phyloP scores from a whole-genome alignment of 2,113 vertebrate genomes.

The Lonchura striata region DNA sequence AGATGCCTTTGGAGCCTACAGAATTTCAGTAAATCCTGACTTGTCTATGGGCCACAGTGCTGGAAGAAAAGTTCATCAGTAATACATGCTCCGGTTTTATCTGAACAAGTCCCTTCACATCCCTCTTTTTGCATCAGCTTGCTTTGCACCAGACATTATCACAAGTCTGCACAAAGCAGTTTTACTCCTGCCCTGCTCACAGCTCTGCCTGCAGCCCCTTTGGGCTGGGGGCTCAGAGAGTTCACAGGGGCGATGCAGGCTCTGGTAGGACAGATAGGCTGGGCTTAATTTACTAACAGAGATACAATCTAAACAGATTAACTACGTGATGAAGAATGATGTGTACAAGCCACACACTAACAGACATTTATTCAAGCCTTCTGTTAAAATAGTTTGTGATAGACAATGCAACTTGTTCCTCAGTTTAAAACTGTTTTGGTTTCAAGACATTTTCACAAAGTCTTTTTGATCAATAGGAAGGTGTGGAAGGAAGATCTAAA shows the following conservation, averaged over 20 bases:
- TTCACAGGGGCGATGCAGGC: background rate
- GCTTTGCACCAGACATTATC: background rate
- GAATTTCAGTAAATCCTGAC: background rate
- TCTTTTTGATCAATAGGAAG: background rate
- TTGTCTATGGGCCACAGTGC: background rate
- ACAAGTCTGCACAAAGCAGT: background rate
- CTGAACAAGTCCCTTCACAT: background rate
- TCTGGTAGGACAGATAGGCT: background rate
- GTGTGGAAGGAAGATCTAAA: too few species aligned
- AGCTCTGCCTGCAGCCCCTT: background rate
- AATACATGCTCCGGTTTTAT: background rate
- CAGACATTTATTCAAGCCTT: background rate
- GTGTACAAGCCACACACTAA: background rate
- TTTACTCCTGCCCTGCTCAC: fast-evolving
- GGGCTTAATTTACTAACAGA: background rate
- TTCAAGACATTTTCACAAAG: background rate
- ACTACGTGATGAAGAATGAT: background rate
- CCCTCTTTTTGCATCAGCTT: background rate
- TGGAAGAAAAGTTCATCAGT: background rate
- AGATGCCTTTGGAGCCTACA: background rate
- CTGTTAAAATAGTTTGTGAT: background rate
- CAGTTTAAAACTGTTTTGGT: background rate
- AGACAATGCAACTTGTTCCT: background rate
- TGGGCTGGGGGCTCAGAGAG: background rate
- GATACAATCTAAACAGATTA: background rate